phyloP scores from a whole-genome alignment of 2,888 invertebrate genomes.

The Perizoma affinitatum region DNA sequence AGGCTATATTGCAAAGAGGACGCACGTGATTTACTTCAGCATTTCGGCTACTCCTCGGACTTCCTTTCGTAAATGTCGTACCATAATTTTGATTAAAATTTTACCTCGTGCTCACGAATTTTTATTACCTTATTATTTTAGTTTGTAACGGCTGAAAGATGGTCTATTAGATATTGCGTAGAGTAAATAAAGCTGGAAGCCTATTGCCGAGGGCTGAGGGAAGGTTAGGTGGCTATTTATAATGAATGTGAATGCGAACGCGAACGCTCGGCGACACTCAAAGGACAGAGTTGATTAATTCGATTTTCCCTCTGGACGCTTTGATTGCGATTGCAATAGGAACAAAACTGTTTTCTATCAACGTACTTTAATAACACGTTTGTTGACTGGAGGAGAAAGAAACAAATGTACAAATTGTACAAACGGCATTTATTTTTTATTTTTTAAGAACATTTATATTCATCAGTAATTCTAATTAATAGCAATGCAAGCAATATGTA shows the following conservation, averaged over 20 bases:
- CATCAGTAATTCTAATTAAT: neutral
- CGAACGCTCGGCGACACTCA: conserved; percentile 60
- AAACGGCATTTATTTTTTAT: too few species aligned
- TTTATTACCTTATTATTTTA: conserved; percentile 40
- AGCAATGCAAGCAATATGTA: neutral
- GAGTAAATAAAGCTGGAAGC: conserved; percentile 24
- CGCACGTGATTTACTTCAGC: conserved; percentile 35
- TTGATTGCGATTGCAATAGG: conserved; percentile 68
- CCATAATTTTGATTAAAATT: conserved; percentile 44
- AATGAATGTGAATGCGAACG: conserved; percentile 59
- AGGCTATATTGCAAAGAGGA: conserved; percentile 45
- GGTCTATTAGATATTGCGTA: conserved; percentile 21
- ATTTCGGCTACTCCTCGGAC: conserved; percentile 32
- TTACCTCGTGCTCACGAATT: conserved; percentile 40
- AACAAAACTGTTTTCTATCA: conserved; percentile 58
- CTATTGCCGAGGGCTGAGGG: conserved; percentile 23
- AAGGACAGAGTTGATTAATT: conserved; percentile 74
- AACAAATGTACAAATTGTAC: conserved; percentile 5
- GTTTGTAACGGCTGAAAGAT: conserved; percentile 31
- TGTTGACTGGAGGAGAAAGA: conserved; percentile 17
- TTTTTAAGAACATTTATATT: too few species aligned
- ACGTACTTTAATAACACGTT: conserved; percentile 45
- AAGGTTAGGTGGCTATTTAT: conserved; percentile 43
- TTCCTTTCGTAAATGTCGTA: conserved; percentile 35
- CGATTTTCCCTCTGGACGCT: conserved; percentile 69